Evolutionary conservation across 2,888 invertebrate genomes (phyloP).

Genomic region (Tipula vernalis): DNA sequence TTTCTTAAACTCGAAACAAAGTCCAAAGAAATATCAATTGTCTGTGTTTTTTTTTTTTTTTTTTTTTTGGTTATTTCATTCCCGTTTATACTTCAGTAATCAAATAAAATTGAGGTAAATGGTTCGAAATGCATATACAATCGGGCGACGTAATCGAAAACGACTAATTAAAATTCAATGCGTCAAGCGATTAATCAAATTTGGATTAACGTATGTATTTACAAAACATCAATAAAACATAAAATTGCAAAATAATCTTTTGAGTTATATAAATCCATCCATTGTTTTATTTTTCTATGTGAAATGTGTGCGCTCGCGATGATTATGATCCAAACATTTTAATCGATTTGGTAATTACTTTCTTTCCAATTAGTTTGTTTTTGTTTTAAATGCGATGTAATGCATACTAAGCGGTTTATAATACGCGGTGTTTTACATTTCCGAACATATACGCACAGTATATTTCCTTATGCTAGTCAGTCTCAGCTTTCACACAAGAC

Average conservation of each 20-base stretch:
- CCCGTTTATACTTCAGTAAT: not conserved
- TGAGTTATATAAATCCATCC: not conserved
- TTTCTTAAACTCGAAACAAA: not conserved
- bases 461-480: not conserved
- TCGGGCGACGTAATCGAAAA: not conserved
- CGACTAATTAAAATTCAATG: not conserved
- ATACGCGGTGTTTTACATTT: not conserved
- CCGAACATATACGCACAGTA: not conserved
- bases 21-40: not conserved
- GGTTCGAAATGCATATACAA: not conserved
- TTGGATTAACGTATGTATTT: not conserved
- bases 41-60: not conserved
- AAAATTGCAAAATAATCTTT: not conserved
- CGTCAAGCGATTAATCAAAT: not conserved
- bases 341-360: not conserved
- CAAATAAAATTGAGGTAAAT: not conserved
- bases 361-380: not conserved
- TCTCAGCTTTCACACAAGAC: not conserved
- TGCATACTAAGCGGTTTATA: not conserved
- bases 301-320: not conserved
- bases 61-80: not conserved
- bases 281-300: not conserved
- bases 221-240: not conserved
- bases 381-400: not conserved
- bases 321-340: not conserved